These are phyloP conservation scores for Tricholauxania praeusta DNA, from an alignment of 2,888 invertebrate genomes.

Conservation along the genomic window DNA sequence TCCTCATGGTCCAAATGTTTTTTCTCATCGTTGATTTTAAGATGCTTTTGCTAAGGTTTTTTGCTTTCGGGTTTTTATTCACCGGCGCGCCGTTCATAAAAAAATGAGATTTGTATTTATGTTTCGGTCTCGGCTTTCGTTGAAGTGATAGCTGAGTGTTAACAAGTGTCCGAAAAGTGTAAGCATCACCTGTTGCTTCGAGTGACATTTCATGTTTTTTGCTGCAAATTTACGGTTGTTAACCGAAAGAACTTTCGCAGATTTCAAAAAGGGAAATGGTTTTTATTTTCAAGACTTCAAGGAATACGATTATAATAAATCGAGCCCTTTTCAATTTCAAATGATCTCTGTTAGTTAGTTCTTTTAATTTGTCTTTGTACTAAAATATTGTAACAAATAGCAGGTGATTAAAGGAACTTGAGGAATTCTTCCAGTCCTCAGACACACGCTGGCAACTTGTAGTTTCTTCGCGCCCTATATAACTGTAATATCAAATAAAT, in stretches of 20 bases:
- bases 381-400: too few relatives aligned
- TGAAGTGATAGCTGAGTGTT: slow-evolving; percentile 31
- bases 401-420: too few relatives aligned
- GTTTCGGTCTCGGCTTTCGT: neutral
- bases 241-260: neutral
- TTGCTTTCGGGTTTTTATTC: too few relatives aligned
- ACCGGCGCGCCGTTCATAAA: too few relatives aligned
- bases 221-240: neutral
- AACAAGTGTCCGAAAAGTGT: slow-evolving; percentile 36
- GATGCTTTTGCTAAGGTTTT: too few relatives aligned
- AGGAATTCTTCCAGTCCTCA: neutral
- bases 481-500: slow-evolving; percentile 10
- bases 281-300: neutral
- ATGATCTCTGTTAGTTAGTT: neutral
- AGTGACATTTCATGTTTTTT: slow-evolving; percentile 24
- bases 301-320: neutral
- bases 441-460: neutral
- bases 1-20: neutral
- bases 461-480: slow-evolving; percentile 16
- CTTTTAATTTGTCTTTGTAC: too few relatives aligned
- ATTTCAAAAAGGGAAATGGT: neutral
- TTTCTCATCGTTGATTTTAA: too few relatives aligned
- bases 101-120: neutral
- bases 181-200: slow-evolving; percentile 11
- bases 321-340: neutral